A percentile compares a stretch with the other conserved stretches of the same genome.
These are phyloP conservation scores for Drosophila setosimentum DNA, from an alignment of 2,888 invertebrate genomes.

Conservation along the genomic window DNA sequence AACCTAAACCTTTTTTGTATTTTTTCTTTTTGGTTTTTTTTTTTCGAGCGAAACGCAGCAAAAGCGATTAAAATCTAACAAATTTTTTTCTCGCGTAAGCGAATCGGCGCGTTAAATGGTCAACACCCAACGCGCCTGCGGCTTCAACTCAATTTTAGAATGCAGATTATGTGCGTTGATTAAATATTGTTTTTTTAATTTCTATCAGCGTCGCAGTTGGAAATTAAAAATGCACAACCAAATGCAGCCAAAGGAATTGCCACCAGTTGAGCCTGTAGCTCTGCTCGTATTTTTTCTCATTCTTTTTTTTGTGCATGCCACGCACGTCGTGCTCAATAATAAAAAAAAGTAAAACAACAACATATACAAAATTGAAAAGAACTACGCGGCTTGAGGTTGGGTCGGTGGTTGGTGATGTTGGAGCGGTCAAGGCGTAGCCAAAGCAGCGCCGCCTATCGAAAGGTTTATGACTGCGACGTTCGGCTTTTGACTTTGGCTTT, in stretches of 20 bases:
- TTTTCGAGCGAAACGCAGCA: constrained; percentile 58
- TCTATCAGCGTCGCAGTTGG: constrained; percentile 48
- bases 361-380: constrained; percentile 61
- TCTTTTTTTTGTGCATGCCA: constrained; percentile 48
- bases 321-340: constrained; percentile 75
- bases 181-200: constrained; percentile 81
- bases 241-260: constrained; percentile 62
- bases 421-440: constrained; percentile 62
- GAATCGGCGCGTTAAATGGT: constrained; percentile 75
- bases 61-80: constrained; percentile 75
- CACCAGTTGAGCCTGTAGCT: constrained; percentile 9
- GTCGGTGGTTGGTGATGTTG: constrained; percentile 27
- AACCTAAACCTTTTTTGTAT: constrained; percentile 51
- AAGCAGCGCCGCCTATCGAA: constrained; percentile 64
- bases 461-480: constrained; percentile 45
- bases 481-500: constrained; percentile 40
- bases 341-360: constrained; percentile 39
- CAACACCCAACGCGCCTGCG: constrained; percentile 69
- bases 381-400: constrained; percentile 23
- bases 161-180: constrained; percentile 80
- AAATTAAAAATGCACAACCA: constrained; percentile 66
- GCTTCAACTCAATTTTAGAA: constrained; percentile 61
- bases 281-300: constrained; percentile 1
- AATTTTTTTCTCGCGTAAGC: constrained; percentile 41
- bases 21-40: background rate